Evolutionary conservation across 2,888 invertebrate genomes (phyloP).

Genomic region (Adelphocoris suturalis): DNA sequence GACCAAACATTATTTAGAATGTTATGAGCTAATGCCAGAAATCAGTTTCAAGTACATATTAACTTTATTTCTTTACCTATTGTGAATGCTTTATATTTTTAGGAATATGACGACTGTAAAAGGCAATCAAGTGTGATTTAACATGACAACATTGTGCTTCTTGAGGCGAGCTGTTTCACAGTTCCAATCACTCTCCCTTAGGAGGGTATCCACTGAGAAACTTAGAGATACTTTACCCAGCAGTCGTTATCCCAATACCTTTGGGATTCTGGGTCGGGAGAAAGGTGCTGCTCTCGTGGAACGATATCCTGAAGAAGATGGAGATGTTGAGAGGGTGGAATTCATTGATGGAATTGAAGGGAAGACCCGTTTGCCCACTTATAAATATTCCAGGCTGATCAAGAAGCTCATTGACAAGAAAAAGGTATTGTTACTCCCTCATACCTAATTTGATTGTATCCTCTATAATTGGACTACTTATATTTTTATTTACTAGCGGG

Average conservation of each 20-base stretch:
- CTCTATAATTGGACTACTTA: no score
- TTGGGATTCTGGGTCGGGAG: conserved; percentile 51
- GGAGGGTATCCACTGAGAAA: not conserved
- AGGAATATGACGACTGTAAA: no score
- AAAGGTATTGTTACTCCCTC: conserved; percentile 79
- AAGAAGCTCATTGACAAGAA: conserved; percentile 84
- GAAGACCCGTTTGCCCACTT: conserved; percentile 81
- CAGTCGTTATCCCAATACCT: conserved; percentile 64
- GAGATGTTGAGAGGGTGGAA: conserved; percentile 76
- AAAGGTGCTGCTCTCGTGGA: not conserved
- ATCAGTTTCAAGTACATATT: no score
- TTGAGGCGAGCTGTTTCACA: conserved; percentile 34
- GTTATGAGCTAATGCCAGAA: no score
- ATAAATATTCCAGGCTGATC: conserved; percentile 85
- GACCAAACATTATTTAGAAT: no score
- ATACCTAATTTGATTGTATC: not conserved
- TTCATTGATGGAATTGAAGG: conserved; percentile 81
- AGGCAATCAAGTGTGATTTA: no score
- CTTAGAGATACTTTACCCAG: conserved; percentile 37
- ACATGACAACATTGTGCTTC: not conserved
- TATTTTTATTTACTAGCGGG: no score
- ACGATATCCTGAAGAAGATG: conserved; percentile 76
- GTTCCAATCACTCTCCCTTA: conserved; percentile 18
- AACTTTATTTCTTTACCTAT: no score
- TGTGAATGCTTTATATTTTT: no score